Percentiles rank a stretch among this genome's conserved stretches.
Evolutionary conservation across 2,888 invertebrate species (phyloP).

Genomic region (Pammene fasciana): DNA sequence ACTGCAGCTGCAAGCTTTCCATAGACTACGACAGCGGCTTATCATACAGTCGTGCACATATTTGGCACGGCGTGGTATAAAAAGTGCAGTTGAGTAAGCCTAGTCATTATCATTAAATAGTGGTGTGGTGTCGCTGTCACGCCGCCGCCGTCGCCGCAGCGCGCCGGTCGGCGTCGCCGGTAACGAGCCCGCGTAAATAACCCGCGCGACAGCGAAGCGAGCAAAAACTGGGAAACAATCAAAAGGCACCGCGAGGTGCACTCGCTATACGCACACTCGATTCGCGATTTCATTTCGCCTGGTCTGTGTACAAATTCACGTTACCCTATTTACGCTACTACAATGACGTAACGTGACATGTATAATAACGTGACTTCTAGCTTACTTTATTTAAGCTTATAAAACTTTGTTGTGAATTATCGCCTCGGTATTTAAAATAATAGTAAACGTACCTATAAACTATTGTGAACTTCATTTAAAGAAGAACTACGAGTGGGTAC

Average conservation of each 20-base stretch:
- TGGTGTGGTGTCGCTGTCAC: constrained; percentile 26
- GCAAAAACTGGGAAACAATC: constrained; percentile 41
- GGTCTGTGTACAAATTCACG: neutral
- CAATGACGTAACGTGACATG: no score
- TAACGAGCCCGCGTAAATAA: constrained; percentile 40
- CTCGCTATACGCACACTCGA: constrained; percentile 3
- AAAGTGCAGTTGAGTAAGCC: neutral
- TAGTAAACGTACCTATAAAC: no score
- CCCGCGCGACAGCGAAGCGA: constrained; percentile 26
- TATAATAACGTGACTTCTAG: no score
- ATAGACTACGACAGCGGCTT: no score
- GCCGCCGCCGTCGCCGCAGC: constrained; percentile 9
- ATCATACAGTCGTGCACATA: neutral
- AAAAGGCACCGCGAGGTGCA: constrained; percentile 34
- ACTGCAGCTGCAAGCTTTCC: no score
- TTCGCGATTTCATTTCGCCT: constrained; percentile 13
- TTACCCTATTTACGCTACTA: no score
- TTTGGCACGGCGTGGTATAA: neutral
- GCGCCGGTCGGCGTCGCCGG: constrained; percentile 16
- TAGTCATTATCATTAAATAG: constrained; percentile 24
- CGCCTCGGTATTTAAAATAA: no score
- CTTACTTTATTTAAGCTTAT: no score
- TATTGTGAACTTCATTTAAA: no score
- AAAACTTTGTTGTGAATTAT: no score
- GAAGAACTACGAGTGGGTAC: no score